These are phyloP conservation scores for Pogonus chalceus DNA, from an alignment of 1,140 invertebrate genomes.

Conservation along the genomic window DNA sequence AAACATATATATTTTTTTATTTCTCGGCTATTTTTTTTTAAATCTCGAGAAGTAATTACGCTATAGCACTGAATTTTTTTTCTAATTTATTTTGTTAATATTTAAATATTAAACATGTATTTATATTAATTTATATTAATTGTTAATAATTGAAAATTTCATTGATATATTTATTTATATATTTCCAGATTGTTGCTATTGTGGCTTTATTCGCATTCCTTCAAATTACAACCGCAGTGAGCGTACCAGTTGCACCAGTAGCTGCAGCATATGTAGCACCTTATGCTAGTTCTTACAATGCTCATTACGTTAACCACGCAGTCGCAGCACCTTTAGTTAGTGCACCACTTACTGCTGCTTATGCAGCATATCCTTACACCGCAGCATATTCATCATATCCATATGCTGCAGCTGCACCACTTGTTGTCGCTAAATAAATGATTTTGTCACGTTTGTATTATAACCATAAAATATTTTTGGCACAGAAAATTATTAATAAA, in stretches of 20 bases:
- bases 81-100: too few species aligned
- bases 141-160: background rate
- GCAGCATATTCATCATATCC: conserved; percentile 15
- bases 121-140: too few species aligned
- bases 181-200: conserved; percentile 39
- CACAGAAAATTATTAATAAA: too few species aligned
- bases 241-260: conserved; percentile 30
- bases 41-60: too few species aligned
- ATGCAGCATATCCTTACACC: conserved; percentile 23
- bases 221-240: conserved; percentile 30
- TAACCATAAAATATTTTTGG: too few species aligned
- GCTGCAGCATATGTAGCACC: conserved; percentile 46
- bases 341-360: conserved; percentile 24
- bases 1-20: too few species aligned
- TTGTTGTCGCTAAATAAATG: conserved; percentile 15
- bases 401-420: conserved; percentile 15
- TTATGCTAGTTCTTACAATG: conserved; percentile 49
- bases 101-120: too few species aligned
- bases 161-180: background rate
- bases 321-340: conserved; percentile 42
- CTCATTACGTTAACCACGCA: conserved; percentile 51
- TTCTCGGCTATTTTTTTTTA: too few species aligned
- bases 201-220: conserved; percentile 33
- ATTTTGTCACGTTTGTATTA: too few species aligned
- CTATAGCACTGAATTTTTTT: too few species aligned